Percentiles rank a stretch among this genome's conserved stretches.
Evolutionary conservation across 2,888 invertebrate species (phyloP).

Genomic region (Achlya flavicornis): DNA sequence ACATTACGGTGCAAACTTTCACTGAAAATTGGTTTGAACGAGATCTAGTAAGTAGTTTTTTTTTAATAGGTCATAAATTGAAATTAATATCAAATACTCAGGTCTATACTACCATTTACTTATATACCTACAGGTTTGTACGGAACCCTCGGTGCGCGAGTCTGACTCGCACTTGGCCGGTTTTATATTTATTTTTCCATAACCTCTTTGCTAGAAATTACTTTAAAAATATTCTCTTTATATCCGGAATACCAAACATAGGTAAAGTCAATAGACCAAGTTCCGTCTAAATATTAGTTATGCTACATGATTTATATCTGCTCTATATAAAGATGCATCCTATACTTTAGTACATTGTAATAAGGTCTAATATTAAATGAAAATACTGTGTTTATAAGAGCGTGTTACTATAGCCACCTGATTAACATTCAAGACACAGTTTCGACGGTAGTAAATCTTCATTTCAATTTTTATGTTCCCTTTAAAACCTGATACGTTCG

Average conservation of each 20-base stretch:
- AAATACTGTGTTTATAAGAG: background rate
- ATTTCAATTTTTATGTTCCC: conserved; percentile 10
- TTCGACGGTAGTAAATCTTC: conserved; percentile 7
- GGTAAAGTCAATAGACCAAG: background rate
- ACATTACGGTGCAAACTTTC: too few species aligned
- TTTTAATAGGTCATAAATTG: too few species aligned
- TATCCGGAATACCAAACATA: background rate
- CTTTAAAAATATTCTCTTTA: conserved; percentile 5
- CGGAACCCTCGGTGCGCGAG: too few species aligned
- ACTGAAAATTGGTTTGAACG: too few species aligned
- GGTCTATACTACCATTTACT: too few species aligned
- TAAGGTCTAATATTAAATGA: background rate
- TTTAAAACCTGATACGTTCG: conserved; percentile 15
- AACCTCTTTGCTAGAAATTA: background rate
- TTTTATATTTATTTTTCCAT: background rate
- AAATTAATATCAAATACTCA: too few species aligned
- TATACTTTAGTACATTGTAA: background rate
- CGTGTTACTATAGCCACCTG: background rate
- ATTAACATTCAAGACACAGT: conserved; percentile 10
- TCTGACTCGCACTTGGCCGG: too few species aligned
- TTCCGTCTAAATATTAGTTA: background rate
- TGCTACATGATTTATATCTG: background rate
- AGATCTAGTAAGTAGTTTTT: too few species aligned
- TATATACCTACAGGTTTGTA: too few species aligned
- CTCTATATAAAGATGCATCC: background rate